Percentiles rank a stretch among this genome's conserved stretches.
These are phyloP conservation scores for Muntiacus reevesi DNA, from an alignment of 2,113 vertebrate species.

Conservation along the genomic window DNA sequence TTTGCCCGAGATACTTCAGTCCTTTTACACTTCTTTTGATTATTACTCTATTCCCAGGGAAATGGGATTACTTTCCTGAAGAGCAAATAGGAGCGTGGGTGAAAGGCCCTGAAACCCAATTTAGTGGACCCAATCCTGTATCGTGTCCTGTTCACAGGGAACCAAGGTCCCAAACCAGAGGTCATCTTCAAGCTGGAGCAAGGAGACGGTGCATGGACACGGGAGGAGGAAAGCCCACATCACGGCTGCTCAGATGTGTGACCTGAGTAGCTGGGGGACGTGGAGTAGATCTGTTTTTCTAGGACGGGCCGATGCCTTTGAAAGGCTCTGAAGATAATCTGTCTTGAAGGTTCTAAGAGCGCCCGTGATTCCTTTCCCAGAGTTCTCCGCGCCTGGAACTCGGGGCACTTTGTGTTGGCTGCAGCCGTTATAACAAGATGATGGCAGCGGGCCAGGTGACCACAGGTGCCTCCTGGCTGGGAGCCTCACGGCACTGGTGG, in stretches of 20 bases:
- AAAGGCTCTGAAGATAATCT: not conserved
- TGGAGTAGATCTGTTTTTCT: not conserved
- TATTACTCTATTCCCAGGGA: not conserved
- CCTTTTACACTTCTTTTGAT: not conserved
- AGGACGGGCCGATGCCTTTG: not conserved
- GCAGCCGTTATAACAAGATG: too few species aligned
- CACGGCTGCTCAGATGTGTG: not conserved
- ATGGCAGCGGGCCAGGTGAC: constrained; percentile 83
- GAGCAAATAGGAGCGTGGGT: not conserved
- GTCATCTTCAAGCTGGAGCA: constrained; percentile 40
- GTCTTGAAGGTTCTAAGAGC: not conserved
- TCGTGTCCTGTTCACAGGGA: constrained; percentile 33
- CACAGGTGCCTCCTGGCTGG: constrained; percentile 70
- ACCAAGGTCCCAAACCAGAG: constrained; percentile 38
- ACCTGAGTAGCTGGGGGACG: not conserved
- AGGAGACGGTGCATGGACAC: not conserved
- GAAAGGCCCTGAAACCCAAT: not conserved
- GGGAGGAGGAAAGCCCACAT: not conserved
- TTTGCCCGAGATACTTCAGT: not conserved
- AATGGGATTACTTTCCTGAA: constrained; percentile 2
- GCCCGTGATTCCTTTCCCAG: not conserved
- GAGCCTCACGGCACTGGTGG: not conserved
- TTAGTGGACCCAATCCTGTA: not conserved
- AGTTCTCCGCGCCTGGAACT: constrained; percentile 54
- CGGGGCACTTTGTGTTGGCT: too few species aligned